Evolutionary conservation across 92 coral and sea anemone species (phyloP), one percentile per base, ranked within the genome.

Genomic region (Nematostella vectensis): DNA sequence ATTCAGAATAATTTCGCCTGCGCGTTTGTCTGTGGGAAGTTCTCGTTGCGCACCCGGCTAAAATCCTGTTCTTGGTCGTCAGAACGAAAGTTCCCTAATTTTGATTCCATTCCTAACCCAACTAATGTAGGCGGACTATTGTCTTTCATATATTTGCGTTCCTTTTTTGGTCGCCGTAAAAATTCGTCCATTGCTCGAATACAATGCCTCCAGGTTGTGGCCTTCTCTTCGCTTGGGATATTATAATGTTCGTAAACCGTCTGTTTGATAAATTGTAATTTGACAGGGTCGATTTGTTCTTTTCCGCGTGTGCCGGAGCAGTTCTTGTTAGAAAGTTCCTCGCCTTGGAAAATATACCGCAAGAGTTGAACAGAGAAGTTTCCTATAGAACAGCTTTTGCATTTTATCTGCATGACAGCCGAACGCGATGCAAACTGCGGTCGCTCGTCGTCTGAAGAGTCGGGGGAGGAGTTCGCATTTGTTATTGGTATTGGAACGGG

Each of bases 281-380:
- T 69, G 20, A 59, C 70, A 20, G 82, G 88, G 31, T 85, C 95
- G 19, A 85, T 84, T 12, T 87, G 80, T 45, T 80, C 88, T 44
- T 85, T 85, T 12, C 95, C 95, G 27, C 95, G 71, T 15, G 95
- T 75, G 1, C 95, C 95, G 0, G 95, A 80, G 40, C 95, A 85
- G 59, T 85, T 85, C 48, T 63, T 77, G 54, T 85, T 80, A 0
- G 79, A 80, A 11, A 85, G 67, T 49, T 85, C 95, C 23, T 19
- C 37, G 9, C 56, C 70, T 37, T 72, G 69, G 53, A 77, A 85
- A 47, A 85, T 68, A 24, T 82, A 84, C 63, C 95, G 56, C 31
- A 85, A 51, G 16, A 85, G 50, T 53, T 85, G 95, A 17, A 85
- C 95, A 16, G 95, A 80, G 57, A 85, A 85, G 52, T 85, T 85